Evolutionary conservation across 37 sponge, comb jelly and placozoan species (phyloP).

Genomic region (Bolinopsis microptera): DNA sequence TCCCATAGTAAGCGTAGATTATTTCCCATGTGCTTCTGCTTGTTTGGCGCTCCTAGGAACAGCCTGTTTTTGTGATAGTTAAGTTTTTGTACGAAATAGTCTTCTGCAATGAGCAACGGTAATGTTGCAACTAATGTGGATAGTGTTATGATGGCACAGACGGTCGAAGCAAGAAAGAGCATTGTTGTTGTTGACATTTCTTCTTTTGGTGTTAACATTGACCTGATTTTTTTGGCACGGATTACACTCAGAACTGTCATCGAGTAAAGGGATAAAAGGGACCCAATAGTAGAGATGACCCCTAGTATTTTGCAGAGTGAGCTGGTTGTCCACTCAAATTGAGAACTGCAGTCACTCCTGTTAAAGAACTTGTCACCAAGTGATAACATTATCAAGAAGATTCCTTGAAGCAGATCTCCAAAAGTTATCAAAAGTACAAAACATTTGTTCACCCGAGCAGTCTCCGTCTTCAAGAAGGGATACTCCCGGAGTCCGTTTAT

Average conservation of each 20-base stretch:
- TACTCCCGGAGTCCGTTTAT: neutral
- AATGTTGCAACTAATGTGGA: neutral
- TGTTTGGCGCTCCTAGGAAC: neutral
- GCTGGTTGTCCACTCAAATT: conserved; percentile 7
- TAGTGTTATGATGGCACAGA: neutral
- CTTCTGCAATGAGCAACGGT: neutral
- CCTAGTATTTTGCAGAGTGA: neutral
- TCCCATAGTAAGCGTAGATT: neutral
- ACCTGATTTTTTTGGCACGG: neutral
- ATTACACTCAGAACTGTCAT: conserved; percentile 28
- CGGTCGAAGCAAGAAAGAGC: neutral
- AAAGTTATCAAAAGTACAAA: neutral
- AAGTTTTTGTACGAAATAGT: neutral
- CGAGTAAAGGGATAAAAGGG: conserved; percentile 19
- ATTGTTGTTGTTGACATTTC: neutral
- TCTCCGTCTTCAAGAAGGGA: neutral
- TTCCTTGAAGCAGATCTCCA: neutral
- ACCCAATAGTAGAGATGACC: conserved; percentile 8
- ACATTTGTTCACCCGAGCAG: neutral
- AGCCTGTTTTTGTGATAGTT: neutral
- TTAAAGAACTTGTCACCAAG: neutral
- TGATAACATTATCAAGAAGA: neutral
- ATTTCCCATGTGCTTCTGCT: neutral
- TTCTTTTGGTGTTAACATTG: neutral
- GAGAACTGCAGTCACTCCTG: neutral